Evolutionary conservation across 2,888 invertebrate species (phyloP).

Genomic region (Thumatha senex): DNA sequence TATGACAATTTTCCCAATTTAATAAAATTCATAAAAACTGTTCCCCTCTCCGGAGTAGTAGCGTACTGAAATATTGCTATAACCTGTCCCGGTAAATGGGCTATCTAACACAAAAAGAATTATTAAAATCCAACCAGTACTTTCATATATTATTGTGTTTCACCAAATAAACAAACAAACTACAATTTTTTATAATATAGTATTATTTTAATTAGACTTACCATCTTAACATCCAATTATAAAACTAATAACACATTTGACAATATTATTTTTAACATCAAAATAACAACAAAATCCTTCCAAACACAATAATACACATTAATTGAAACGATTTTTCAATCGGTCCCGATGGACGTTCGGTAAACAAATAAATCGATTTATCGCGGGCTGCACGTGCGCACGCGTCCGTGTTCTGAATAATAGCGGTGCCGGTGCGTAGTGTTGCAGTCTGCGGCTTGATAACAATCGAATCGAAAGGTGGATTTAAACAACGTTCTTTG

Average conservation of each 20-base stretch:
- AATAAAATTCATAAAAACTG: too few species aligned
- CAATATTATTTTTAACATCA: not conserved
- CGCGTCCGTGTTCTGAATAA: conserved; percentile 6
- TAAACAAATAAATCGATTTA: conserved; percentile 2
- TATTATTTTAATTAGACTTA: too few species aligned
- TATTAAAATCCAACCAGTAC: too few species aligned
- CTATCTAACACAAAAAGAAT: too few species aligned
- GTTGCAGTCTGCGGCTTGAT: not conserved
- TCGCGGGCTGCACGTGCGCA: conserved; percentile 3
- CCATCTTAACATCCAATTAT: conserved; percentile 7
- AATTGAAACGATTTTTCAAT: too few species aligned
- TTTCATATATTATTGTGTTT: too few species aligned
- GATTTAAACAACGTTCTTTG: not conserved
- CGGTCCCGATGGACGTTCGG: not conserved
- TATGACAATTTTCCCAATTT: too few species aligned
- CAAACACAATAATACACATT: not conserved
- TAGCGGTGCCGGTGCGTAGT: conserved; percentile 6
- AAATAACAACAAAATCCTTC: not conserved
- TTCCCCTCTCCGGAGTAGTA: too few species aligned
- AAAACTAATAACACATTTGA: conserved; percentile 5
- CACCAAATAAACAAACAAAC: not conserved
- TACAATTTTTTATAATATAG: not conserved
- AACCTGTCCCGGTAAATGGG: too few species aligned
- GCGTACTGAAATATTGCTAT: too few species aligned
- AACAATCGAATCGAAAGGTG: conserved; percentile 3